Conservation (phyloP, 1,140 invertebrate genomes). For the Tetraneura akinire region DNA sequence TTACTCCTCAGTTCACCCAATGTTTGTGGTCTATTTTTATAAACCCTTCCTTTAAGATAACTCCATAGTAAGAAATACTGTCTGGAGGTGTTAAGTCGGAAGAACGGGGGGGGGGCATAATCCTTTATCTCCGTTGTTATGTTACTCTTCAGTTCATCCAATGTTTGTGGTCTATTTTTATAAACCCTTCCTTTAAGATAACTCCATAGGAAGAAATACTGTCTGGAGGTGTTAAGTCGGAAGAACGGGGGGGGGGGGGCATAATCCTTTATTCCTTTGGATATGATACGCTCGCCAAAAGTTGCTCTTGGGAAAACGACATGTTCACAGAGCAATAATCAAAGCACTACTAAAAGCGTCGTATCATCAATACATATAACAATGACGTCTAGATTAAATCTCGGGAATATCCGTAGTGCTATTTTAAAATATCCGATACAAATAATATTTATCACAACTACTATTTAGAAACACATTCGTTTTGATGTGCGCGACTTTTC, state of each 20-base stretch:
- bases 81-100: neutral
- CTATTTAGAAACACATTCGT: neutral
- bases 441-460: constrained; percentile 1
- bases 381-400: neutral
- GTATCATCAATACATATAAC: neutral
- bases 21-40: constrained; percentile 10
- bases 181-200: constrained; percentile 10
- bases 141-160: neutral
- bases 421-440: neutral
- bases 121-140: no score
- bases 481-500: neutral
- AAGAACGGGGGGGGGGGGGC: neutral
- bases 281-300: constrained; percentile 4
- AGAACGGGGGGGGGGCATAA: neutral
- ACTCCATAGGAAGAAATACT: neutral
- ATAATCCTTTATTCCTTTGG: constrained; percentile 1
- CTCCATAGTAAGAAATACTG: no score
- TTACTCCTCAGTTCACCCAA: neutral
- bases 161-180: constrained; percentile 10
- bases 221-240: no score
- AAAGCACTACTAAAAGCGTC: neutral
- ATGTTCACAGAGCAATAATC: constrained; percentile 1
- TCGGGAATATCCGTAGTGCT: constrained; percentile 4
- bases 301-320: neutral
- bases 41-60: constrained; percentile 10